Base-by-base conservation (phyloP, 2,113 vertebrate species). In the Rhineura floridana region DNA sequence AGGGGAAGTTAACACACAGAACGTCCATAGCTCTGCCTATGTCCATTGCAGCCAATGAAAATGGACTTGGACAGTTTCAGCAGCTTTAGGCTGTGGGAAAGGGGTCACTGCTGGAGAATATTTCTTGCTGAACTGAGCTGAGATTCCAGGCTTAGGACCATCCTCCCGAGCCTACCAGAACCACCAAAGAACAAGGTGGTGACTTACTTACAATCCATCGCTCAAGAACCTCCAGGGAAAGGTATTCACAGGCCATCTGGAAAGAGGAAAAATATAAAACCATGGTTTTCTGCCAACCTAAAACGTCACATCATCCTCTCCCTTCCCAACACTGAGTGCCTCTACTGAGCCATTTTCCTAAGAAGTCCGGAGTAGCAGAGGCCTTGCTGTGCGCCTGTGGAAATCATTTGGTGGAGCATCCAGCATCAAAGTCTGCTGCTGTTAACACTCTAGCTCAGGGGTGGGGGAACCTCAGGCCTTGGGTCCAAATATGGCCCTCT, bases 201-300 rank as follows among this genome's bases (percentile, higher is more conserved):
- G 84, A 98, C 98, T 97, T 95, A 99, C 98, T 92, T 55, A 98
- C 93, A 87, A 99, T 98, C 98, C 98, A 99, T 76, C 98, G 97
- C 93, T 99, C 98, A 97, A 99, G 98, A 89, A 97, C 97, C 83
- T 99, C 98, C 96, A 98, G 93, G 1, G 98, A 96, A 81, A 99
- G 96, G 93, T 98, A 99, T 95, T 99, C 98, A 75, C 98, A 99
- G 12, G 97, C 96, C 95, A 99, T 98, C 98, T 99, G 96, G 77
- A 78, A 46, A 88, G 39, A 91, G 84, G 69, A 79, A 39, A 87
- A 39, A 92, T 85, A 76, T 9, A 36, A 4, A 46, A 42, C 44
- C 6, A 19, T 2, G 3, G 6, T 86, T 77, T 55, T 72, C 25
- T 33, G 17, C n/a, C 72, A 23, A 17, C 10, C 5, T 48, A 50